Evolutionary conservation across 2,888 invertebrate species (phyloP).

Genomic region (Icerya purchasi): DNA sequence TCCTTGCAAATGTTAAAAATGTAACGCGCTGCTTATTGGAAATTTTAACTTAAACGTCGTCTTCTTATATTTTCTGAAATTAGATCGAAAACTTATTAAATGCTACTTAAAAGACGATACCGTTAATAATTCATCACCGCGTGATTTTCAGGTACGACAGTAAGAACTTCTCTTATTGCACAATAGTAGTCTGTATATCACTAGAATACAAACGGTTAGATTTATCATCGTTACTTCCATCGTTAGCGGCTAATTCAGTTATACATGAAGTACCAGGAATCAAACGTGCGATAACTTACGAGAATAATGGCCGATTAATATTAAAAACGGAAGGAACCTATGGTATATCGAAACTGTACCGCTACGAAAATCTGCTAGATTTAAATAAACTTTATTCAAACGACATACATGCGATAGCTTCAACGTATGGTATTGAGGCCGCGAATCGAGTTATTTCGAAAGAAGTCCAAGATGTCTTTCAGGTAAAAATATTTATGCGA

Average conservation of each 20-base stretch:
- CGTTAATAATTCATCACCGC: too few relatives aligned
- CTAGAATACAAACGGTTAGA: slow-evolving; percentile 45
- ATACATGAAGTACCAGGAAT: slow-evolving; percentile 62
- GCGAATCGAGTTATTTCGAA: slow-evolving; percentile 73
- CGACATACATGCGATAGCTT: slow-evolving; percentile 75
- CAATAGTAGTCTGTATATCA: slow-evolving; percentile 47
- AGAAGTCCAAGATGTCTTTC: slow-evolving; percentile 90
- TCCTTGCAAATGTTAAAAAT: too few relatives aligned
- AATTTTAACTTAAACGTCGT: too few relatives aligned
- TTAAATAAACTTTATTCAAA: slow-evolving; percentile 72
- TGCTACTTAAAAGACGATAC: too few relatives aligned
- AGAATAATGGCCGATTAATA: slow-evolving; percentile 33
- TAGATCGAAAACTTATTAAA: too few relatives aligned
- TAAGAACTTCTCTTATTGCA: slow-evolving; percentile 60
- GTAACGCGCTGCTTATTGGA: too few relatives aligned
- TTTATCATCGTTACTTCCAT: slow-evolving; percentile 47
- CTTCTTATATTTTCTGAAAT: too few relatives aligned
- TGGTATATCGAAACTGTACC: slow-evolving; percentile 64
- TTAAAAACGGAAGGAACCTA: slow-evolving; percentile 70
- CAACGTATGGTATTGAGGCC: slow-evolving; percentile 89
- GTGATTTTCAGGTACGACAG: slow-evolving; percentile 61
- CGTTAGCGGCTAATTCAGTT: slow-evolving; percentile 45
- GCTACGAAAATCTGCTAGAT: slow-evolving; percentile 53
- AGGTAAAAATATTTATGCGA: slow-evolving; percentile 25
- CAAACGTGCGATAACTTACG: slow-evolving; percentile 60